Base-by-base conservation (phyloP, 1,140 invertebrate genomes). In the Zaprionus nigranus region DNA sequence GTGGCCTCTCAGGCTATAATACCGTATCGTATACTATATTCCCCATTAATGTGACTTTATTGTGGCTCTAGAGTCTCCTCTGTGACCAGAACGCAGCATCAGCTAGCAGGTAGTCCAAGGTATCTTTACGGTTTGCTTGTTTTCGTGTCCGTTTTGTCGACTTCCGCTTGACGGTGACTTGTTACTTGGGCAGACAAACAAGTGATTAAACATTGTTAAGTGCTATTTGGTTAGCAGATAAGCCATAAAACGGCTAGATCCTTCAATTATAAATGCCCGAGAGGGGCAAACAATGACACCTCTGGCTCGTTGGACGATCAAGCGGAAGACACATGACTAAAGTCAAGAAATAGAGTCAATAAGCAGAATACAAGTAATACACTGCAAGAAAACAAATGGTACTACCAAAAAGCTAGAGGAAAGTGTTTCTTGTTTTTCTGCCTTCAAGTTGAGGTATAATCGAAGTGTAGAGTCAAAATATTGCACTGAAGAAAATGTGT, bases 121-220 rank as follows among this genome's bases (percentile, higher is more conserved):
- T 72, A 24, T 34, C 43, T n/a, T 43, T 46, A 53, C 4, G 12
- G 58, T 79, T 81, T 82, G 67, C 24, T 57, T 43, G 40, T 7
- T 43, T 64, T 59, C 36, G 62, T 66, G 60, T 81, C 80, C 73
- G 83, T 78, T 75, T 34, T 53, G 17, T 66, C 22, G 51, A 88
- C 84, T 87, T 87, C 84, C 84, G 84, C 78, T 59, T 88, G 81
- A 53, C 61, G 63, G 71, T 54, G 68, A 87, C 71, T 79, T 80
- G 80, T 79, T 82, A 84, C 79, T 81, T 84, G 54, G 49, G 17
- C 78, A 73, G 54, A 54, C 75, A 86, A 78, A 88, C 36, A 84
- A 54, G 81, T 88, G 40, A 85, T 34, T 24, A 12, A n/a, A 83
- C 63, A 78, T 75, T 76, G 73, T 82, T 88, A 81, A 87, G 83